Evolutionary conservation across 2,797 vertebrate genomes (phyloP).

Genomic region (Rhynchotus rufescens): DNA sequence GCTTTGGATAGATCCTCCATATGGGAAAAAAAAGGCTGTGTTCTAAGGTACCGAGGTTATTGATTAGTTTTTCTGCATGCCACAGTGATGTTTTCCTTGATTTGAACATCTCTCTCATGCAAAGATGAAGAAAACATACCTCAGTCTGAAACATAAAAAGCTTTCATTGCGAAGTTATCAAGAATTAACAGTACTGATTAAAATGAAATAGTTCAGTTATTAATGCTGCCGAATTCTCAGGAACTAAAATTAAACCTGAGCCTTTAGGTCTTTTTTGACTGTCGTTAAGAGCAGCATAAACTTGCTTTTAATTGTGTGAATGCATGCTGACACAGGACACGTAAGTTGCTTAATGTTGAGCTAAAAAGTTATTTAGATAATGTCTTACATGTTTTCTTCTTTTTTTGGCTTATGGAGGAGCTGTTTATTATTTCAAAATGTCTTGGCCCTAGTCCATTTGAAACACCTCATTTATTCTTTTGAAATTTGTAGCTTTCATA

Average conservation of each 20-base stretch:
- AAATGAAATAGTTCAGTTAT: neutral
- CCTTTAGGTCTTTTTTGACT: neutral
- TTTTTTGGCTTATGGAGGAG: constrained; percentile 35
- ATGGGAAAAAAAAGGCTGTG: neutral
- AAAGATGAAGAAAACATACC: neutral
- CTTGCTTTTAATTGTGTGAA: neutral
- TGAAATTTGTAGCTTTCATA: constrained; percentile 50
- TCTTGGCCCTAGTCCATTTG: constrained; percentile 45
- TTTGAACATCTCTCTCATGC: neutral
- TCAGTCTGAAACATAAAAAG: neutral
- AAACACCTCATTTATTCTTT: constrained; percentile 69
- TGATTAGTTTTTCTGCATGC: neutral
- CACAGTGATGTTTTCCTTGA: neutral
- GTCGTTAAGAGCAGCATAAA: neutral
- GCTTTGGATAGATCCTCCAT: neutral
- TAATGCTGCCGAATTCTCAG: neutral
- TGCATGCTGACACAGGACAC: constrained; percentile 6
- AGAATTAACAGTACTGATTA: neutral
- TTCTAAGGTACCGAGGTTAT: neutral
- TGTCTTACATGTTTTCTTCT: constrained; percentile 18
- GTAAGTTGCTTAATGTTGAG: constrained; percentile 26
- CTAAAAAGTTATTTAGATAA: constrained; percentile 2
- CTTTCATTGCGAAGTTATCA: neutral
- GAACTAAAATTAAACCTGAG: neutral
- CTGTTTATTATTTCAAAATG: constrained; percentile 54